Evolutionary conservation across 2,888 invertebrate genomes (phyloP).

Genomic region (Patella ulyssiponensis): DNA sequence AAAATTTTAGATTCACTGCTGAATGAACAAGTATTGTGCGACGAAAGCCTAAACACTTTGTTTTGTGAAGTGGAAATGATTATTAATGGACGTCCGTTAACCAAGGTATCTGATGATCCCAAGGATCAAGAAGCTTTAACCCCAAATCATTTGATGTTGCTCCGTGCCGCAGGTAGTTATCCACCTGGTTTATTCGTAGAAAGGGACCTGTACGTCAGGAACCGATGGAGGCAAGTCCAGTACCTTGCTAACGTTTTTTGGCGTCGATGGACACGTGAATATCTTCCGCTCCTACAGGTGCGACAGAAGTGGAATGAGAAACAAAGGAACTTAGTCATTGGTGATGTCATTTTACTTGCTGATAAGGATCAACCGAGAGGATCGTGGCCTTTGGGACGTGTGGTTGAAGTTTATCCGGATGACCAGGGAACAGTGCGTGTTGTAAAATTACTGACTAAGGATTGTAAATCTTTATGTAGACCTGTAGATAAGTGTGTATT

Average conservation of each 20-base stretch:
- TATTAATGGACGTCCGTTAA: constrained; percentile 36
- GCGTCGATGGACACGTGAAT: no score
- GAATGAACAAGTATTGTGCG: constrained; percentile 20
- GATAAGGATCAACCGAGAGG: no score
- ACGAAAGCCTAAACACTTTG: constrained; percentile 31
- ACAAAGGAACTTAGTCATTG: no score
- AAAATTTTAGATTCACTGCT: constrained; percentile 27
- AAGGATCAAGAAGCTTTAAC: constrained; percentile 36
- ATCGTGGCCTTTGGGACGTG: no score
- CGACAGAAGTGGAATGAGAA: no score
- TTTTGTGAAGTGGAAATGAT: constrained; percentile 34
- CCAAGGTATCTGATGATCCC: constrained; percentile 29
- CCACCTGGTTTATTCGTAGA: constrained; percentile 26
- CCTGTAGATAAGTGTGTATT: no score
- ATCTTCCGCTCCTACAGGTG: no score
- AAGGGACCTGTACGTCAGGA: not conserved
- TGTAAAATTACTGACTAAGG: no score
- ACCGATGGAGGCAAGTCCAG: not conserved
- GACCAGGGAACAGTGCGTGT: no score
- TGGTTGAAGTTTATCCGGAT: no score
- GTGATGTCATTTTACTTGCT: no score
- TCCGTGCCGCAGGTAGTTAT: constrained; percentile 9
- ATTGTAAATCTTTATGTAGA: no score
- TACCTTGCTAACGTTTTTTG: not conserved
- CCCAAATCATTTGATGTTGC: constrained; percentile 61